Percentiles rank a stretch among this genome's conserved stretches.
phyloP scores from a whole-genome alignment of 1,140 invertebrate genomes.

The Wiebesia pumilae region DNA sequence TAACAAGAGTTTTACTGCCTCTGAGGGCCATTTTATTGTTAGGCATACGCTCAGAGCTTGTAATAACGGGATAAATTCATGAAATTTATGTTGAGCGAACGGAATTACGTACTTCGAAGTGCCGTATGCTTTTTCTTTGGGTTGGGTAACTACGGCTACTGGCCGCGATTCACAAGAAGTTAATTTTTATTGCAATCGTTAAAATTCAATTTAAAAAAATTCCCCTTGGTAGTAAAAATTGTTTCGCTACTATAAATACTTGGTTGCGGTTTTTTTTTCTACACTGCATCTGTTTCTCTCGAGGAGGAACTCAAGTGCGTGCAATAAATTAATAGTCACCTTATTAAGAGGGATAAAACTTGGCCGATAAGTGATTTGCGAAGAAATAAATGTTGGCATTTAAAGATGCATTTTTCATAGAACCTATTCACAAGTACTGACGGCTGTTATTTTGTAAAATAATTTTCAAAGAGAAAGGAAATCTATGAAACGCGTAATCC shows the following conservation, averaged over 20 bases:
- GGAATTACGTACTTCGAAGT: constrained; percentile 13
- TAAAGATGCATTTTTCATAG: no score
- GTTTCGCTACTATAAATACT: no score
- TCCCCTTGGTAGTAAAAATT: not conserved
- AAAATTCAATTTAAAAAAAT: not conserved
- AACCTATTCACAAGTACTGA: no score
- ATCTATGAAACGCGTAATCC: no score
- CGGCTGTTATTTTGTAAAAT: no score
- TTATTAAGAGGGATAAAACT: no score
- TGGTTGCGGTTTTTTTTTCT: not conserved
- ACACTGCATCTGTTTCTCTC: not conserved
- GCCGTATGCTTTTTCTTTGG: not conserved
- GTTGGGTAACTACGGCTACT: not conserved
- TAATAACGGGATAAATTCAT: constrained; percentile 41
- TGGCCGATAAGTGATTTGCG: no score
- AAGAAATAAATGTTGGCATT: no score
- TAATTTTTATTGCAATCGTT: constrained; percentile 25
- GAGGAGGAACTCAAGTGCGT: no score
- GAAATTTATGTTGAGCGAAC: constrained; percentile 35
- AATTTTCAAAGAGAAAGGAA: no score
- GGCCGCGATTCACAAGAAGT: not conserved
- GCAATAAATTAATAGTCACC: no score
- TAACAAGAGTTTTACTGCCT: constrained; percentile 41
- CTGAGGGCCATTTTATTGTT: constrained; percentile 42
- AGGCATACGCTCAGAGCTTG: not conserved